phyloP scores from a whole-genome alignment of 1,140 invertebrate species.

The Nilaparvata lugens region DNA sequence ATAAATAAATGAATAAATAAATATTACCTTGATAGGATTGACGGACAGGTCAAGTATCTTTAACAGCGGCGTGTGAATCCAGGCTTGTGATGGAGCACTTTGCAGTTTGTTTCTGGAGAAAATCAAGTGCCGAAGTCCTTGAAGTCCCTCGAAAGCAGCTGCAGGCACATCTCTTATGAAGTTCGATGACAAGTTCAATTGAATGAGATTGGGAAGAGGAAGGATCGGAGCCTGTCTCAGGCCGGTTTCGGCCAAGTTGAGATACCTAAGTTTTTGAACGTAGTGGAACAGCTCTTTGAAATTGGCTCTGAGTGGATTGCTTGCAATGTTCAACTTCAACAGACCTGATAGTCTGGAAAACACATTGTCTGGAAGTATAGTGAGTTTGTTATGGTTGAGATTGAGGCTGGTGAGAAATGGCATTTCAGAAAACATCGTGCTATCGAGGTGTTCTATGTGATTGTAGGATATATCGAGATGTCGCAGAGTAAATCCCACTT shows the following conservation, averaged over 20 bases:
- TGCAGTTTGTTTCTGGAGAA: constrained; percentile 56
- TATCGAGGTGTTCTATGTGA: constrained; percentile 76
- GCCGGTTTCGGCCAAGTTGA: constrained; percentile 64
- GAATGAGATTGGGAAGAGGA: constrained; percentile 57
- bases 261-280: constrained; percentile 63
- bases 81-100: constrained; percentile 51
- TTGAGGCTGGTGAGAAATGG: constrained; percentile 68
- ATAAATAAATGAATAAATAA: too few species aligned
- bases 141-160: constrained; percentile 50
- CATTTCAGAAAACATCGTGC: constrained; percentile 74
- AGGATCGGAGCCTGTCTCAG: constrained; percentile 61
- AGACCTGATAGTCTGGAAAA: constrained; percentile 72
- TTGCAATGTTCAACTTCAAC: constrained; percentile 66
- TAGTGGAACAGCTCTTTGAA: constrained; percentile 86
- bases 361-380: constrained; percentile 78
- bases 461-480: constrained; percentile 71
- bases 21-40: constrained; percentile 50
- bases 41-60: constrained; percentile 51
- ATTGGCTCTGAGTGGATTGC: constrained; percentile 73
- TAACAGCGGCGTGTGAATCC: constrained; percentile 44
- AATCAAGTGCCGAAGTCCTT: constrained; percentile 50
- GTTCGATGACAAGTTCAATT: constrained; percentile 67
- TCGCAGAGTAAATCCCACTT: constrained; percentile 63
- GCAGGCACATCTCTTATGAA: constrained; percentile 50
- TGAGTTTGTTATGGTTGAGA: constrained; percentile 69